These are phyloP conservation scores for Incurvaria masculella DNA, from an alignment of 2,888 invertebrate genomes.

Conservation along the genomic window DNA sequence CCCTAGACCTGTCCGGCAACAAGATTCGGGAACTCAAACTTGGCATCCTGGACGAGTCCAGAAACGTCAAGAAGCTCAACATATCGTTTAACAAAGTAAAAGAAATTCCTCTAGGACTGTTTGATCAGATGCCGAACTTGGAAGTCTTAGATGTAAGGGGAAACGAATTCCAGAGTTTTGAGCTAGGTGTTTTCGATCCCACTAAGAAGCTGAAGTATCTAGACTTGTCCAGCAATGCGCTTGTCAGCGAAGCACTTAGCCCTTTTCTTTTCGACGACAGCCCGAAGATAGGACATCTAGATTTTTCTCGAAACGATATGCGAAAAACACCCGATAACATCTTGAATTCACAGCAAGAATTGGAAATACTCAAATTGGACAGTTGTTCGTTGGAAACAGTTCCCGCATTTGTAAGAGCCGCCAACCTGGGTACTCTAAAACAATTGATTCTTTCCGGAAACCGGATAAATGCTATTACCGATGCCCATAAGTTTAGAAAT, in stretches of 20 bases:
- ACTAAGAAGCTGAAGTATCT: slow-evolving; percentile 24
- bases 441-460: slow-evolving; percentile 30
- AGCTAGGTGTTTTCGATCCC: slow-evolving; percentile 27
- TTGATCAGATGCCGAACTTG: slow-evolving; percentile 27
- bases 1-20: slow-evolving; percentile 30
- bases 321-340: slow-evolving; percentile 22
- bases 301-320: slow-evolving; percentile 33
- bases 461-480: slow-evolving; percentile 24
- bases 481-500: slow-evolving; percentile 22
- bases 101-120: slow-evolving; percentile 27
- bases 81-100: slow-evolving; percentile 27
- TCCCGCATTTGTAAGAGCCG: slow-evolving; percentile 26
- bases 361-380: slow-evolving; percentile 27
- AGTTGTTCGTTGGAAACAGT: slow-evolving; percentile 28
- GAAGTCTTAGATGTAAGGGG: slow-evolving; percentile 28
- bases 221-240: slow-evolving; percentile 28
- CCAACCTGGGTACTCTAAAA: slow-evolving; percentile 30
- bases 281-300: slow-evolving; percentile 23
- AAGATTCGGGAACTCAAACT: slow-evolving; percentile 25
- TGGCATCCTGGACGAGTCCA: slow-evolving; percentile 27
- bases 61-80: slow-evolving; percentile 24
- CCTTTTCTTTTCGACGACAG: slow-evolving; percentile 24
- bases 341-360: slow-evolving; percentile 20
- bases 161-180: slow-evolving; percentile 23
- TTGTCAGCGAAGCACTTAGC: slow-evolving; percentile 24